Evolutionary conservation across 2,888 invertebrate genomes (phyloP).

Genomic region (Melinaea menophilus): DNA sequence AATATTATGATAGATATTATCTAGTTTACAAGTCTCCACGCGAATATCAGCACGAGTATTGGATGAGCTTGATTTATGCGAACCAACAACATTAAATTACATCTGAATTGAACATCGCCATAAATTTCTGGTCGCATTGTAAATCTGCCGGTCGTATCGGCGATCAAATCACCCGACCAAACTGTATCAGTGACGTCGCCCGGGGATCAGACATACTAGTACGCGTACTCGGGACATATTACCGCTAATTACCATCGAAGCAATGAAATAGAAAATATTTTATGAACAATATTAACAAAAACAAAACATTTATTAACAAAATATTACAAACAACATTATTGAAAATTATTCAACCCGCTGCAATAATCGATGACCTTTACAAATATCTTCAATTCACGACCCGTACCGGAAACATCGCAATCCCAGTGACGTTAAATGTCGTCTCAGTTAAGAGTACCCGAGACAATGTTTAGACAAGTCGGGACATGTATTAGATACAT

Average conservation of each 20-base stretch:
- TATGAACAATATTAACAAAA: no score
- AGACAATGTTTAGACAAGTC: slow-evolving; percentile 26
- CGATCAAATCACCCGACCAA: slow-evolving; percentile 68
- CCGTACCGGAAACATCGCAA: slow-evolving; percentile 25
- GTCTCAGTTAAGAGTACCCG: slow-evolving; percentile 14
- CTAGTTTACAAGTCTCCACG: slow-evolving; percentile 55
- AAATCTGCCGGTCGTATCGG: slow-evolving; percentile 72
- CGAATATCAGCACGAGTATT: slow-evolving; percentile 55
- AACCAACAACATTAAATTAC: slow-evolving; percentile 75
- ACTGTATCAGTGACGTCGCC: slow-evolving; percentile 59
- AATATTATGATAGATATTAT: slow-evolving; percentile 53
- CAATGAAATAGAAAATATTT: no score
- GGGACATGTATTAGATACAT: slow-evolving; percentile 20
- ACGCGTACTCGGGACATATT: neutral
- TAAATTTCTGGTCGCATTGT: slow-evolving; percentile 73
- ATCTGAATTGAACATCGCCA: slow-evolving; percentile 74
- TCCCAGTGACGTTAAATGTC: slow-evolving; percentile 20
- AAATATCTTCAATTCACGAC: slow-evolving; percentile 14
- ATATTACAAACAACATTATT: neutral
- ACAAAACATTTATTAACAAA: neutral
- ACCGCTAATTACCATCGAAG: neutral
- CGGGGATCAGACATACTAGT: slow-evolving; percentile 27
- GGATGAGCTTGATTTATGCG: slow-evolving; percentile 74
- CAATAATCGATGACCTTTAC: slow-evolving; percentile 8
- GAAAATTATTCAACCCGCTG: neutral